Conservation (phyloP, 2,113 vertebrate species). For the Odobenus rosmarus region DNA sequence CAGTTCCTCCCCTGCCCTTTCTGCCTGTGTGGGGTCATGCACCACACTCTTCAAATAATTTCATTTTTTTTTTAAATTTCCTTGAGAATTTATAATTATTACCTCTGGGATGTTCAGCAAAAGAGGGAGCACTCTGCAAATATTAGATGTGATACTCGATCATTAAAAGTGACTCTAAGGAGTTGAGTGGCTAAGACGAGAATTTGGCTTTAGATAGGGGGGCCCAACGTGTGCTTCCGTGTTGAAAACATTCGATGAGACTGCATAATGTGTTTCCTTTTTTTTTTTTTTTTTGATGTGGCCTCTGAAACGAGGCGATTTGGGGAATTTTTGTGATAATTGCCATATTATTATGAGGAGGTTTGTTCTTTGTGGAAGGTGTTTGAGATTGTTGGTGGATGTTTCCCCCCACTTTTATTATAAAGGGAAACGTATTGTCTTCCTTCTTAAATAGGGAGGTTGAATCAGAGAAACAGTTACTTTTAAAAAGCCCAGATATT, state of each 20-base stretch:
- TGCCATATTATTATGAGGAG: too few relatives aligned
- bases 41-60: background rate
- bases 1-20: background rate
- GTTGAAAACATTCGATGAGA: too few relatives aligned
- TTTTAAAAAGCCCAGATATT: background rate
- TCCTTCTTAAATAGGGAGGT: too few relatives aligned
- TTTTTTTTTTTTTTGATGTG: too few relatives aligned
- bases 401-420: background rate
- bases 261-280: too few relatives aligned
- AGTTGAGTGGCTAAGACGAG: too few relatives aligned
- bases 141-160: background rate
- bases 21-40: background rate
- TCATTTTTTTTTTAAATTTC: background rate
- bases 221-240: background rate
- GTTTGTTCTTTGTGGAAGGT: background rate
- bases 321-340: background rate
- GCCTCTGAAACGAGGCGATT: background rate
- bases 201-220: background rate
- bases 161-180: too few relatives aligned
- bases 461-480: background rate
- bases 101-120: background rate
- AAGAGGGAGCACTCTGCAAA: accelerated
- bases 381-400: accelerated
- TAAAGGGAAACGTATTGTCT: background rate
- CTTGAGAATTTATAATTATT: background rate